Conservation (phyloP, 1,140 invertebrate species). For the Mesaphorura yosii region DNA sequence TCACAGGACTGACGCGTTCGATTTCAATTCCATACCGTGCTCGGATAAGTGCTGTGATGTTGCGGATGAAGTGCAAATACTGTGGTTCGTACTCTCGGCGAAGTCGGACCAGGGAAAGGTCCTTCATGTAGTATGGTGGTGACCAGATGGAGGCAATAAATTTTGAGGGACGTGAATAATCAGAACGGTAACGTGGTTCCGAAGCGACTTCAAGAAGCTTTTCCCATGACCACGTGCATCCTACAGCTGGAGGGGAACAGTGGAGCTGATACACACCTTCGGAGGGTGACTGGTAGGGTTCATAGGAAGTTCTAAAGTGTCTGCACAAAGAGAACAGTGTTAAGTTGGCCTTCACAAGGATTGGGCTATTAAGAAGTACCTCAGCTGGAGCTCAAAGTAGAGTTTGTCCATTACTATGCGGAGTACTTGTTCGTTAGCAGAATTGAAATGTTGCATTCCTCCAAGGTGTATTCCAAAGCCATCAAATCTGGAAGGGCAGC, state of each 20-base stretch:
- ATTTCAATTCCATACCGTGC: slow-evolving; percentile 4
- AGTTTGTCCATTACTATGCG: background rate
- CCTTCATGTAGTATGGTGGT: slow-evolving; percentile 21
- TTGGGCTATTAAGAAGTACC: too few species aligned
- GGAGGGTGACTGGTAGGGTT: slow-evolving; percentile 4
- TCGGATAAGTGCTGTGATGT: slow-evolving; percentile 13
- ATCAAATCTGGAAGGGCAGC: background rate
- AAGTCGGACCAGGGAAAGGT: slow-evolving; percentile 4
- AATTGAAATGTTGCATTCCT: background rate
- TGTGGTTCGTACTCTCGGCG: slow-evolving; percentile 5
- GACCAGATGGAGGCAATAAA: slow-evolving; percentile 19
- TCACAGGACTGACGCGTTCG: slow-evolving; percentile 18
- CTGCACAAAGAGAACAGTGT: too few species aligned
- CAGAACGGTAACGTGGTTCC: background rate
- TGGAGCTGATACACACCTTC: slow-evolving; percentile 8
- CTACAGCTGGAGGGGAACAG: slow-evolving; percentile 1
- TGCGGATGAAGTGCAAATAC: slow-evolving; percentile 16
- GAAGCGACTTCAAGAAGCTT: background rate
- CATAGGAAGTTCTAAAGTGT: slow-evolving; percentile 16
- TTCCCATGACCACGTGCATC: slow-evolving; percentile 14
- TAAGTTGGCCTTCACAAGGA: background rate
- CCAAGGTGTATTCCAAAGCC: slow-evolving; percentile 1
- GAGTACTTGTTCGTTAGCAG: background rate
- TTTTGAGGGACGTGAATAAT: background rate
- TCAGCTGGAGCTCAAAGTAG: background rate